phyloP scores from a whole-genome alignment of 2,113 vertebrate species.

The Odocoileus virginianus region DNA sequence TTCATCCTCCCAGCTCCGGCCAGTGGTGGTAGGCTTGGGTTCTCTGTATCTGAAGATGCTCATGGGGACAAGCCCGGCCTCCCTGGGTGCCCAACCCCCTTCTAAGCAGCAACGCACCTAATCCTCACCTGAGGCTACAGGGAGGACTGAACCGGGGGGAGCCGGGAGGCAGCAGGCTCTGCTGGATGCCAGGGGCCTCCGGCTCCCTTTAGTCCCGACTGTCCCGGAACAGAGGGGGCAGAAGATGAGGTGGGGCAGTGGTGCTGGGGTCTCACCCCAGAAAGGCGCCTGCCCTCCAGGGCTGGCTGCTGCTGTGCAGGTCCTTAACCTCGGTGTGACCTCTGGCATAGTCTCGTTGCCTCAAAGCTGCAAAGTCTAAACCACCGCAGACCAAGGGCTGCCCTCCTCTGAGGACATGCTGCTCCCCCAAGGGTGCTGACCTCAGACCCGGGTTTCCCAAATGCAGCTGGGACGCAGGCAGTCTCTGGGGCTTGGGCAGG shows the following conservation, averaged over 20 bases:
- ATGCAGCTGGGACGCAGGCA: not conserved
- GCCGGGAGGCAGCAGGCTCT: not conserved
- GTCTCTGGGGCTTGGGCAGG: not conserved
- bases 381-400: not conserved
- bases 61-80: not conserved
- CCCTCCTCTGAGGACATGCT: not conserved
- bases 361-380: not conserved
- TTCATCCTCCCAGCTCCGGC: not conserved
- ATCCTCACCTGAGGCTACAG: not conserved
- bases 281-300: fast-evolving
- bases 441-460: not conserved
- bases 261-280: not conserved
- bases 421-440: not conserved
- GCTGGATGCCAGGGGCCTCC: not conserved
- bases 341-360: not conserved
- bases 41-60: not conserved
- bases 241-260: not conserved
- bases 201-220: not conserved
- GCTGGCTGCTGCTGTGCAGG: not conserved
- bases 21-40: not conserved
- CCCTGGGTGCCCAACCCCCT: not conserved
- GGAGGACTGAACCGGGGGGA: not conserved
- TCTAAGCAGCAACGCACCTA: not conserved
- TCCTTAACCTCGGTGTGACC: not conserved
- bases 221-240: not conserved